phyloP scores from a whole-genome alignment of 2,797 vertebrate species.

The Enteromius paludinosus region DNA sequence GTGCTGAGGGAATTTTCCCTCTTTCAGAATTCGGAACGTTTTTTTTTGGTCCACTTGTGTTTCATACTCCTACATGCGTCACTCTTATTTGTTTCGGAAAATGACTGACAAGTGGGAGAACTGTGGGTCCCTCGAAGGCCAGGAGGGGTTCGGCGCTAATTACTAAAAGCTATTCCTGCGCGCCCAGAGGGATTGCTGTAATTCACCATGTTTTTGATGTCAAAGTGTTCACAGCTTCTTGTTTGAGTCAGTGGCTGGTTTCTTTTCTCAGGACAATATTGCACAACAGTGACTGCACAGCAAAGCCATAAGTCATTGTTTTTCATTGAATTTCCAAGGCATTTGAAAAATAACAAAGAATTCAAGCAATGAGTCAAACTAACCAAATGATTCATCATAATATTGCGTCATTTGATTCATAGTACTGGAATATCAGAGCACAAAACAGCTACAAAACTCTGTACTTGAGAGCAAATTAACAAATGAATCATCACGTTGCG shows the following conservation, averaged over 20 bases:
- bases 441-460: background rate
- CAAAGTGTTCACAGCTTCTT: slow-evolving; percentile 31
- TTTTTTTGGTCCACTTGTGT: background rate
- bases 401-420: background rate
- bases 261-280: slow-evolving; percentile 17
- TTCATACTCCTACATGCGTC: background rate
- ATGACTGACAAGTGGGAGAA: slow-evolving; percentile 16
- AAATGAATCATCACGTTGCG: background rate
- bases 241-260: slow-evolving; percentile 16
- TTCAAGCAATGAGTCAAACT: slow-evolving; percentile 22
- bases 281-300: background rate
- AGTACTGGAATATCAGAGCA: background rate
- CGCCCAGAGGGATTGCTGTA: background rate
- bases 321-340: background rate
- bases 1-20: slow-evolving; percentile 1
- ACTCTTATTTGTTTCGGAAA: slow-evolving; percentile 16
- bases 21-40: background rate
- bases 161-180: slow-evolving; percentile 27
- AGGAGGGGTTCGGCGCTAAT: slow-evolving; percentile 37
- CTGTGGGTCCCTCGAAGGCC: slow-evolving; percentile 17
- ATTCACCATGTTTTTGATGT: slow-evolving; percentile 19
- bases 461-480: background rate
- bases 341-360: background rate
- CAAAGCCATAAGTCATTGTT: background rate
- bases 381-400: background rate